Conservation (phyloP, 1,140 invertebrate species). For the Gonatopus flavifemur region DNA sequence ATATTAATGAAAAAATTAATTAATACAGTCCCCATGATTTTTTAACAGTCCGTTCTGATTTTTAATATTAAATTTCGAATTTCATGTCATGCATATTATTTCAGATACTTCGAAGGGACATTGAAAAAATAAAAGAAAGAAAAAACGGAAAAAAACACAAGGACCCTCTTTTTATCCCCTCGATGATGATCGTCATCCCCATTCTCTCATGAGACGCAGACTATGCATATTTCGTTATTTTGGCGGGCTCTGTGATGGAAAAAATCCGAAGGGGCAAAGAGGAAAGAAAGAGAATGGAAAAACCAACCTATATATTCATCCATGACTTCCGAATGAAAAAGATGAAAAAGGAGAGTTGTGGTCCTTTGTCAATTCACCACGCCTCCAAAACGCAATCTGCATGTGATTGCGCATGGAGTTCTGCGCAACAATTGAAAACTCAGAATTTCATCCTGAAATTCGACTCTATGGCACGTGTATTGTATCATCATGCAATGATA, state of each 20-base stretch:
- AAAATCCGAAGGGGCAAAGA: background rate
- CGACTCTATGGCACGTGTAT: too few species aligned
- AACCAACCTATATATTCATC: constrained; percentile 22
- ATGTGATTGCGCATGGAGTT: constrained; percentile 34
- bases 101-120: too few species aligned
- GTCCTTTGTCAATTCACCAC: constrained; percentile 34
- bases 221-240: constrained; percentile 17
- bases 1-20: too few species aligned
- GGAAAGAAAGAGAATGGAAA: constrained; percentile 22
- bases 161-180: too few species aligned
- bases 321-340: constrained; percentile 33
- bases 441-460: constrained; percentile 34
- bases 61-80: too few species aligned
- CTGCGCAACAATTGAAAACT: constrained; percentile 44
- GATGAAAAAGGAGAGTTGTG: too few species aligned
- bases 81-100: too few species aligned
- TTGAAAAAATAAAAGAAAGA: too few species aligned
- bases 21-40: too few species aligned
- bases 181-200: constrained; percentile 11
- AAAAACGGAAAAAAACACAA: too few species aligned
- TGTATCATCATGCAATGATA: too few species aligned
- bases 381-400: constrained; percentile 21
- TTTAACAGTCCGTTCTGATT: too few species aligned
- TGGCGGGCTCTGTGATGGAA: constrained; percentile 14
- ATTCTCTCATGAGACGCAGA: constrained; percentile 11